These are phyloP conservation scores for Petrophora chlorosata DNA, from an alignment of 2,888 invertebrate genomes.

Conservation along the genomic window DNA sequence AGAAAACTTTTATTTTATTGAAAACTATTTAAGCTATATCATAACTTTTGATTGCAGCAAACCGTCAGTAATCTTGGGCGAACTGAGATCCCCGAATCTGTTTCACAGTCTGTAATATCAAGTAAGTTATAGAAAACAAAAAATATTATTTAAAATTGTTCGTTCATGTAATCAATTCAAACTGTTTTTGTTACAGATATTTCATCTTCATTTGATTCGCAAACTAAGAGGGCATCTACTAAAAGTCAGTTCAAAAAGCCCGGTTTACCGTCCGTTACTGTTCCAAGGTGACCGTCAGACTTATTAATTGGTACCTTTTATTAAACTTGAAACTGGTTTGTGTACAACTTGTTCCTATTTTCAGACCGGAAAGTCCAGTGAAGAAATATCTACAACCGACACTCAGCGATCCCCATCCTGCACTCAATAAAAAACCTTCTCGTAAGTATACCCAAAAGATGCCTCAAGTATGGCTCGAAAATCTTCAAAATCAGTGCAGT, in stretches of 20 bases:
- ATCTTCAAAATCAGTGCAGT: no score
- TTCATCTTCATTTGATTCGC: conserved; percentile 68
- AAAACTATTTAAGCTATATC: no score
- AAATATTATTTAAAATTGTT: no score
- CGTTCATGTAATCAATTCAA: no score
- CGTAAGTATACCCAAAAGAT: conserved; percentile 84
- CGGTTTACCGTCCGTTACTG: conserved; percentile 66
- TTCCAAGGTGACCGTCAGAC: conserved; percentile 59
- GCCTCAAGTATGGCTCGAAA: no score
- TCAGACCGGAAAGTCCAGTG: conserved; percentile 91
- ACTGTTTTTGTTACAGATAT: conserved; percentile 58
- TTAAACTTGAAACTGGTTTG: no score
- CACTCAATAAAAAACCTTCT: conserved; percentile 85
- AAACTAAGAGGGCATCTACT: conserved; percentile 69
- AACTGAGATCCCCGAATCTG: conserved; percentile 73
- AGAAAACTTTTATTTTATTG: background rate
- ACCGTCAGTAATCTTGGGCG: conserved; percentile 60
- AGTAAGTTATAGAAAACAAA: conserved; percentile 65
- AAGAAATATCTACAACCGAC: conserved; percentile 93
- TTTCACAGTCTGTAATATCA: conserved; percentile 75
- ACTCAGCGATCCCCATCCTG: conserved; percentile 88
- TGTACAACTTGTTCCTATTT: conserved; percentile 2
- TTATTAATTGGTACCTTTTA: no score
- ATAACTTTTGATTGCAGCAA: conserved; percentile 48
- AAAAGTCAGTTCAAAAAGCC: conserved; percentile 72